Conservation (phyloP, 2,888 invertebrate species). For the Cantharis flavilabris region DNA sequence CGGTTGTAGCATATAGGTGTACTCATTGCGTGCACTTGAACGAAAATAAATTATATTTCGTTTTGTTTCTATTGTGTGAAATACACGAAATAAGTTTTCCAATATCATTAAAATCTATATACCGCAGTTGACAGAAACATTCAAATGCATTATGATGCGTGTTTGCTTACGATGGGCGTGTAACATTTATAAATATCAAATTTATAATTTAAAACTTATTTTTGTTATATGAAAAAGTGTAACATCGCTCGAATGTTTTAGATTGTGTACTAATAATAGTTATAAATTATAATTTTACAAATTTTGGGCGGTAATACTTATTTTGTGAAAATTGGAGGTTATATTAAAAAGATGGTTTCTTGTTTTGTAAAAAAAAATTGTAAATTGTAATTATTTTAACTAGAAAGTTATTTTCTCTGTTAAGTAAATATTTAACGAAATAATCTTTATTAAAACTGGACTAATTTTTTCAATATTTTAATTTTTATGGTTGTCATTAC, state of each 20-base stretch:
- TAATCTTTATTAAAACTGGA: neutral
- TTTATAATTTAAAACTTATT: neutral
- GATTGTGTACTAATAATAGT: neutral
- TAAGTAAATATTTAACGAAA: neutral
- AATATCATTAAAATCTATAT: conserved; percentile 13
- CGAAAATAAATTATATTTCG: conserved; percentile 10
- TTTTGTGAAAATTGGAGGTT: neutral
- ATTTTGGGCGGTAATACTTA: too few relatives aligned
- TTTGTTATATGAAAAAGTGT: neutral
- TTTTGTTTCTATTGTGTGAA: conserved; percentile 10
- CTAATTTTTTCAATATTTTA: neutral
- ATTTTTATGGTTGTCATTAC: neutral
- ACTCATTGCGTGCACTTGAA: conserved; percentile 37
- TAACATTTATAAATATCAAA: conserved; percentile 13
- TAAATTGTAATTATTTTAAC: neutral
- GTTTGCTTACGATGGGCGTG: conserved; percentile 39
- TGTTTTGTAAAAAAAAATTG: neutral
- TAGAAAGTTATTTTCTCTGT: neutral
- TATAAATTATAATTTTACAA: neutral
- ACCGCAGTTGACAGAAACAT: conserved; percentile 12
- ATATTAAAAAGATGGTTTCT: neutral
- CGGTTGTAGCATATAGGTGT: conserved; percentile 41
- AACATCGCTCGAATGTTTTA: neutral
- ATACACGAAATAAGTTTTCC: conserved; percentile 8
- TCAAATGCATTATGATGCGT: conserved; percentile 27